A percentile compares a stretch with the other conserved stretches of the same genome.
Conservation (phyloP, 2,888 invertebrate genomes). For the Macrophya annulata region DNA sequence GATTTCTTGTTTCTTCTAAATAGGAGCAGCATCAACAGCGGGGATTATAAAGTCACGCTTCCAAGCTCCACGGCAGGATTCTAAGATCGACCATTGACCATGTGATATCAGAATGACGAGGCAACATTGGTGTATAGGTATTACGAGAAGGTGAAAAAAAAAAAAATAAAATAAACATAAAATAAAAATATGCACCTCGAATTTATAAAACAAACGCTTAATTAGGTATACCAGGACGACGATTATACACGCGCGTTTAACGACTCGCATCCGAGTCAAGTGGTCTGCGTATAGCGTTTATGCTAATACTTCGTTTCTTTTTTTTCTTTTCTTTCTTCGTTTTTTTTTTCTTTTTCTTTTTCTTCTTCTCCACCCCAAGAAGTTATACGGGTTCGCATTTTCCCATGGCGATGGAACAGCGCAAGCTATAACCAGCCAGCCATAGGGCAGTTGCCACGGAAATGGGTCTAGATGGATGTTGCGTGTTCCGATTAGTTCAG, state of each 20-base stretch:
- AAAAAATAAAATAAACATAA: not conserved
- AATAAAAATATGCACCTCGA: not conserved
- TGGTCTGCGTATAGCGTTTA: constrained; percentile 12
- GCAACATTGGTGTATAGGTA: not conserved
- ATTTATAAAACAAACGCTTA: constrained; percentile 1
- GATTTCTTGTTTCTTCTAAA: not conserved
- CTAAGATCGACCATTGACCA: not conserved
- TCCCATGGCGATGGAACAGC: constrained; percentile 26
- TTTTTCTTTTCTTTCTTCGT: not conserved
- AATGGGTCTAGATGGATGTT: constrained; percentile 60
- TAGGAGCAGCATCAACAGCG: not conserved
- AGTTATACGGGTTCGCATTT: constrained; percentile 26
- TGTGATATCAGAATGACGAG: not conserved
- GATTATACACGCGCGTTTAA: constrained; percentile 62
- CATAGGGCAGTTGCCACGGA: constrained; percentile 45
- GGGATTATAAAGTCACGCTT: not conserved
- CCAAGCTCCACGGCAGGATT: not conserved
- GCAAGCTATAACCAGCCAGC: constrained; percentile 35
- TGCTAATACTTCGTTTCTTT: constrained; percentile 1
- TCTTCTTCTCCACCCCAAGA: not conserved
- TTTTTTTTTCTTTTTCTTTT: not conserved
- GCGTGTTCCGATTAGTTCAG: constrained; percentile 11
- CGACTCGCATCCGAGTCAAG: constrained; percentile 11
- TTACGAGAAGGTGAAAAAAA: not conserved
- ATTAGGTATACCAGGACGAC: constrained; percentile 59